phyloP scores from a whole-genome alignment of 1,140 invertebrate genomes.

The Leptinotarsa defecta region DNA sequence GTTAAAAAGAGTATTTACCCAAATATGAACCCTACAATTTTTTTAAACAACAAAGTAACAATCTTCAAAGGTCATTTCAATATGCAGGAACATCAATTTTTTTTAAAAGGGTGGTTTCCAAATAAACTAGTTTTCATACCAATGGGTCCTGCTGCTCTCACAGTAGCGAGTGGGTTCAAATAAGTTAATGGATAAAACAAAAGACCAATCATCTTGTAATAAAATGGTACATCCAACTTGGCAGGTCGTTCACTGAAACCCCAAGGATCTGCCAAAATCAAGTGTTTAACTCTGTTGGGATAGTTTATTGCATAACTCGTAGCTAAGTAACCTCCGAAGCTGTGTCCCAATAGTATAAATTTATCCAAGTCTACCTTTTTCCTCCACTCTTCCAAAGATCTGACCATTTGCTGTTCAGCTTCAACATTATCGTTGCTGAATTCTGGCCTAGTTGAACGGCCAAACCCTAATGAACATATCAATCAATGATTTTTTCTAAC shows the following conservation, averaged over 20 bases:
- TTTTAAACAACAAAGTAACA: too few relatives aligned
- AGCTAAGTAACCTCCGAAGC: slow-evolving; percentile 92
- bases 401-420: slow-evolving; percentile 87
- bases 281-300: slow-evolving; percentile 84
- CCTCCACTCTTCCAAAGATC: slow-evolving; percentile 95
- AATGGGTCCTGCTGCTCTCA: slow-evolving; percentile 87
- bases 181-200: slow-evolving; percentile 76
- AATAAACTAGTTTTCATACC: slow-evolving; percentile 60
- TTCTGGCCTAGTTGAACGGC: slow-evolving; percentile 84
- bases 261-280: slow-evolving; percentile 97
- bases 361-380: slow-evolving; percentile 84
- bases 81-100: neutral
- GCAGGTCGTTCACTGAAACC: slow-evolving; percentile 87
- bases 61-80: neutral
- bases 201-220: slow-evolving; percentile 65
- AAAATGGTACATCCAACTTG: slow-evolving; percentile 69
- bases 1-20: too few relatives aligned
- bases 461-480: slow-evolving; percentile 74
- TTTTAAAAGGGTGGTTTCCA: neutral
- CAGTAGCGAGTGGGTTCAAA: slow-evolving; percentile 90
- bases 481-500: neutral
- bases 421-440: slow-evolving; percentile 81
- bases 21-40: too few relatives aligned
- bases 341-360: slow-evolving; percentile 93
- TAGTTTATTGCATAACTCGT: slow-evolving; percentile 86